Evolutionary conservation across 2,888 invertebrate species (phyloP), one percentile per base, ranked within the genome.

Genomic region (Sabellastarte sp.): DNA sequence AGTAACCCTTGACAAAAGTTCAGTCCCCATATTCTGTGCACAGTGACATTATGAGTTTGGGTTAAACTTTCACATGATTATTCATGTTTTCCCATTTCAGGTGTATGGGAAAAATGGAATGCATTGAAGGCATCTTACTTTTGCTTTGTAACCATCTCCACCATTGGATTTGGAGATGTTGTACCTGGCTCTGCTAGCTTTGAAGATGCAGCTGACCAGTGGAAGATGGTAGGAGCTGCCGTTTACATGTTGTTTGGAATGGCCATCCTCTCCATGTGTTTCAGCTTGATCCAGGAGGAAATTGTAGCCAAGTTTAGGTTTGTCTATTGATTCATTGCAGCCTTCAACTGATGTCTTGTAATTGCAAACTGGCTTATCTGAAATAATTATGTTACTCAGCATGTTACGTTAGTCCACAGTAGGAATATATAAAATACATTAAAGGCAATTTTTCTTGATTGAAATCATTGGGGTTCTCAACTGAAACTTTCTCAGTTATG

Each of bases 241-340:
- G 63, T 83, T 53, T 84, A 83, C 71, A 77, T 81, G 53, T 68
- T 81, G 29, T 81, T 84, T 64, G 84, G 84, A 4, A 81, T 84
- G 80, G 83, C 84, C n/a, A 82, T 84, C 62, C 67, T 84, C 62
- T 83, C 83, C 32, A 84, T 84, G 84, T 83, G 83, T 63, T 82
- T 84, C 70, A 74, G 80, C 2, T 76, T 84, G 32, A 83, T 84
- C 75, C 83, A 84, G 65, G 83, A 84, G 57, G 82, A 84, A 68
- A 81, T 84, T 61, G 75, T 78, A 10, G 41, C 41, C 41, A 41
- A 41, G 41, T 41, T 41, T 41, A 41, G 41, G 41, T 41, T 41
- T 41, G 41, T n/a, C n/a, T n/a, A n/a, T n/a, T n/a, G n/a, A n/a
- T n/a, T n/a, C n/a, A n/a, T n/a, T n/a, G n/a, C n/a, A n/a, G n/a